These are phyloP conservation scores for Boloria selene DNA, from an alignment of 2,888 invertebrate genomes.

Conservation along the genomic window DNA sequence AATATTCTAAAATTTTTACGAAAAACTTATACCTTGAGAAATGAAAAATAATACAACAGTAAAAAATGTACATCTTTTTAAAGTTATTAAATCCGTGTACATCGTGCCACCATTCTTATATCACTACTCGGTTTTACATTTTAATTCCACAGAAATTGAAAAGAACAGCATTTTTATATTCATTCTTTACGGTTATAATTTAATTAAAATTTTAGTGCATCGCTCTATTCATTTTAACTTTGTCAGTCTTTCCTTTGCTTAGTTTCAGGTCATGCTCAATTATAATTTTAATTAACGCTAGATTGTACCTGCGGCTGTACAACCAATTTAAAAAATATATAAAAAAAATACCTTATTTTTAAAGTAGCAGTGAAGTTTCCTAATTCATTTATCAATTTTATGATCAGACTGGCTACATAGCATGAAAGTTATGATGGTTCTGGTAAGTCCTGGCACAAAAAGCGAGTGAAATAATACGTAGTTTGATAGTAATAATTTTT, in stretches of 20 bases:
- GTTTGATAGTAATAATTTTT: no score
- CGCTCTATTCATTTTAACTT: conserved; percentile 5
- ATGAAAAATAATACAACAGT: conserved; percentile 20
- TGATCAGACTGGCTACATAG: no score
- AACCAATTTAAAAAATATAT: no score
- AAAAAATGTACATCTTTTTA: conserved; percentile 27
- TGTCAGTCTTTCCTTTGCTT: not conserved
- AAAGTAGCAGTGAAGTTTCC: no score
- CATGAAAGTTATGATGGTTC: no score
- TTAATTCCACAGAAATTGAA: conserved; percentile 18
- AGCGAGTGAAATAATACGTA: no score
- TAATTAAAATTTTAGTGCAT: conserved; percentile 34
- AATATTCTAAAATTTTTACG: not conserved
- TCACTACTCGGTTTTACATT: conserved; percentile 17
- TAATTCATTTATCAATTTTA: no score
- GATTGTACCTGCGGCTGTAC: no score
- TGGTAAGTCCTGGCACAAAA: no score
- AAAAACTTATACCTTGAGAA: conserved; percentile 27
- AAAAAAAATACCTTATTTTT: no score
- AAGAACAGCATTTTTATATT: conserved; percentile 29
- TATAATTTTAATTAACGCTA: no score
- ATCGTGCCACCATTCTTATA: conserved; percentile 39
- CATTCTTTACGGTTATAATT: conserved; percentile 34
- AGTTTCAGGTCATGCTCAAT: not conserved
- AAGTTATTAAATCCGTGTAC: conserved; percentile 36